Conservation (phyloP, 2,113 vertebrate genomes). For the Podocnemis expansa region DNA sequence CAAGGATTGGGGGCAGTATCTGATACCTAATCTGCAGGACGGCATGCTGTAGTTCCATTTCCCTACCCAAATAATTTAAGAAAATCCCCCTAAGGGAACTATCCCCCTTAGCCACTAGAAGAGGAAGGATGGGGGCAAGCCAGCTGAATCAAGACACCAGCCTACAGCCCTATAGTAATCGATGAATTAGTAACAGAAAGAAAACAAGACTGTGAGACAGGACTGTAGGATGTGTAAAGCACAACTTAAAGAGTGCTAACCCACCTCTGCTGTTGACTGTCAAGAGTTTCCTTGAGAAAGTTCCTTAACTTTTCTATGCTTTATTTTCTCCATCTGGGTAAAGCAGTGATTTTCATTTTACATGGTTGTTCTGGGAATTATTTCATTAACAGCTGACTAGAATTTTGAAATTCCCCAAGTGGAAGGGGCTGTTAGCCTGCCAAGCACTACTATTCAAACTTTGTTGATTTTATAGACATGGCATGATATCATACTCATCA, state of each 20-base stretch:
- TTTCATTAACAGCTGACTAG: not conserved
- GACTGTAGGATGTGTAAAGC: not conserved
- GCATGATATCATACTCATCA: not conserved
- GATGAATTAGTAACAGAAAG: not conserved
- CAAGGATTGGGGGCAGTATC: fast-evolving
- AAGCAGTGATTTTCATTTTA: not conserved
- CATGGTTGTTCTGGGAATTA: not conserved
- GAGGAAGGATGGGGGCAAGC: not conserved
- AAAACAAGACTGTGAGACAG: fast-evolving
- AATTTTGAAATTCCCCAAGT: not conserved
- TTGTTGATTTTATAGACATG: not conserved
- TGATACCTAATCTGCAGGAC: not conserved
- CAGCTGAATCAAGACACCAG: not conserved
- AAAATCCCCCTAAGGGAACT: not conserved
- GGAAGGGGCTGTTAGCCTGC: not conserved
- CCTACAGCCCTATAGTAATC: not conserved
- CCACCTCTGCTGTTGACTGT: not conserved
- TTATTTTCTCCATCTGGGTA: not conserved
- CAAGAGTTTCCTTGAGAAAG: not conserved
- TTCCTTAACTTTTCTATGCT: not conserved
- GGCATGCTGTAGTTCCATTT: not conserved
- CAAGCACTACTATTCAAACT: not conserved
- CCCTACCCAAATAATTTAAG: not conserved
- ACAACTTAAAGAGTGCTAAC: not conserved
- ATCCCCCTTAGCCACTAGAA: not conserved